phyloP scores from a whole-genome alignment of 2,888 invertebrate genomes.

The Eupithecia pulchellata region DNA sequence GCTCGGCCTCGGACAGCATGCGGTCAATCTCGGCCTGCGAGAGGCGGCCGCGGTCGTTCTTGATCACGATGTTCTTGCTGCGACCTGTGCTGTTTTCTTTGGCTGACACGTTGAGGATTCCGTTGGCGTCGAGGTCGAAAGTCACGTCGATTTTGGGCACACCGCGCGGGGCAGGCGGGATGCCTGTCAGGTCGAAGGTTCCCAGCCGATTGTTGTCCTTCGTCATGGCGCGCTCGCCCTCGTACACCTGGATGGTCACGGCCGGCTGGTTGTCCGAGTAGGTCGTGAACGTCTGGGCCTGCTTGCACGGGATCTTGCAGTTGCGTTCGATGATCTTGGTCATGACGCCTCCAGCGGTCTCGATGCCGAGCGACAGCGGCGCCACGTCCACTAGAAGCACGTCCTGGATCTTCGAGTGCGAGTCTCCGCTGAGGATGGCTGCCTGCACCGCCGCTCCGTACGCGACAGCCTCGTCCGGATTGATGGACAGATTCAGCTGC shows the following conservation, averaged over 20 bases:
- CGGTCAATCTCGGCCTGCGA: slow-evolving; percentile 33
- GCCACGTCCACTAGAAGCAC: slow-evolving; percentile 50
- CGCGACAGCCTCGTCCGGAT: slow-evolving; percentile 87
- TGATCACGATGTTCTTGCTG: slow-evolving; percentile 34
- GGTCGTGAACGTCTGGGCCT: slow-evolving; percentile 73
- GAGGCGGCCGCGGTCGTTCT: slow-evolving; percentile 31
- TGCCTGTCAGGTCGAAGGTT: not conserved
- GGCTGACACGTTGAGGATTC: slow-evolving; percentile 31
- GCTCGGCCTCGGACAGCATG: slow-evolving; percentile 31
- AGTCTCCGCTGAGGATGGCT: slow-evolving; percentile 86
- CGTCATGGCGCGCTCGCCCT: slow-evolving; percentile 33
- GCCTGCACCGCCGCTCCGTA: slow-evolving; percentile 78
- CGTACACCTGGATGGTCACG: slow-evolving; percentile 33
- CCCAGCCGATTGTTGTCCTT: slow-evolving; percentile 21
- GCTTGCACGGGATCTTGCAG: slow-evolving; percentile 86
- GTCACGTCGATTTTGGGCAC: slow-evolving; percentile 35
- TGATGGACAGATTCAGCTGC: slow-evolving; percentile 53
- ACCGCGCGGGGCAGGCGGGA: slow-evolving; percentile 11
- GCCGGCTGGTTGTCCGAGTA: slow-evolving; percentile 35
- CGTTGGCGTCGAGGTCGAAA: slow-evolving; percentile 32
- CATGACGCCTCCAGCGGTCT: slow-evolving; percentile 90
- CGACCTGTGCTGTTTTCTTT: slow-evolving; percentile 36
- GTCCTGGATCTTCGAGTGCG: slow-evolving; percentile 85
- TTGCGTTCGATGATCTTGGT: slow-evolving; percentile 88
- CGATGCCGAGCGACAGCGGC: slow-evolving; percentile 53